Conservation (phyloP, 2,888 invertebrate genomes). For the Cheilosia urbana region DNA sequence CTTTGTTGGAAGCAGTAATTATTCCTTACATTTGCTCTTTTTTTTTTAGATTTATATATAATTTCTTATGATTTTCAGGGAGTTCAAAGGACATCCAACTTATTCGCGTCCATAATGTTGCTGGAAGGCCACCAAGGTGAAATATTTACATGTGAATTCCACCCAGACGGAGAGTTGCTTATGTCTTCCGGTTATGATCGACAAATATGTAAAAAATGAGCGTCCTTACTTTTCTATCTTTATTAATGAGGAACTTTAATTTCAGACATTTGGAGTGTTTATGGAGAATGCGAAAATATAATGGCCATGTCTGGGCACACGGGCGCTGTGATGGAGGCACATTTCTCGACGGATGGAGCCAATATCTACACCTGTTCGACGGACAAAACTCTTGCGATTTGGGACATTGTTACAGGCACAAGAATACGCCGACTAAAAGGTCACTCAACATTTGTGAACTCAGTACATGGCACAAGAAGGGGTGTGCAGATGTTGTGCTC, state of each 20-base stretch:
- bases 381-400: conserved; percentile 96
- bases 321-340: conserved; percentile 97
- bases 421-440: conserved; percentile 96
- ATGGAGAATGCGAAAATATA: conserved; percentile 98
- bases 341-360: conserved; percentile 93
- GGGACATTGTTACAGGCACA: conserved; percentile 96
- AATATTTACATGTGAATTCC: conserved; percentile 96
- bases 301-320: conserved; percentile 97
- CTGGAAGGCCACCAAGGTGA: conserved; percentile 99
- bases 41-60: neutral
- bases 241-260: conserved; percentile 67
- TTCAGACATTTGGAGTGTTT: conserved; percentile 96
- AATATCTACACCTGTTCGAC: conserved; percentile 95
- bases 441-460: conserved; percentile 90
- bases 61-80: conserved; percentile 83
- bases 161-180: conserved; percentile 97
- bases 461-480: conserved; percentile 88
- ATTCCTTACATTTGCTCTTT: neutral
- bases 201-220: conserved; percentile 93
- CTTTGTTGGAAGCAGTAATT: conserved; percentile 90
- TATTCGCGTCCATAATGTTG: conserved; percentile 97
- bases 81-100: conserved; percentile 92
- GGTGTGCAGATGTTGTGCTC: conserved; percentile 96
- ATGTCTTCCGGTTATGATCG: conserved; percentile 98
- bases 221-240: neutral